Conservation (phyloP, 2,888 invertebrate genomes). For the Heliconius sara region DNA sequence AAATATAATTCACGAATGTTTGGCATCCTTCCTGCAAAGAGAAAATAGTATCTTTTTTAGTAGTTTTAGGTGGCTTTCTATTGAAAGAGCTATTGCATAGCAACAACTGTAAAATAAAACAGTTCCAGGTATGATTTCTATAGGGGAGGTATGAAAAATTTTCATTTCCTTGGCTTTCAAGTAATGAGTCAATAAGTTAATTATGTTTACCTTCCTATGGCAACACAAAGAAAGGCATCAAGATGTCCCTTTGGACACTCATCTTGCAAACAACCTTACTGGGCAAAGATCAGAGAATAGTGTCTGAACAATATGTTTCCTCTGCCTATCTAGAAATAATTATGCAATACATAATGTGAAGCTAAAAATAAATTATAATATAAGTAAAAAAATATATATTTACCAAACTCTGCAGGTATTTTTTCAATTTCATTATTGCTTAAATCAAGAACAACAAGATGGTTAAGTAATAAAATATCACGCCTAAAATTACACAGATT, state of each 20-base stretch:
- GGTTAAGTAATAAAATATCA: constrained; percentile 87
- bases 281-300: too few relatives aligned
- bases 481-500: constrained; percentile 86
- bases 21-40: constrained; percentile 76
- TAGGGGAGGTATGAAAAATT: not conserved
- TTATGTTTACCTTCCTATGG: too few relatives aligned
- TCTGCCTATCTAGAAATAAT: not conserved
- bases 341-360: not conserved
- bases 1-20: constrained; percentile 86
- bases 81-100: not conserved
- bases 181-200: too few relatives aligned
- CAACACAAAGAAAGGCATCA: too few relatives aligned
- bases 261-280: too few relatives aligned
- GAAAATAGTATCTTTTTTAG: not conserved
- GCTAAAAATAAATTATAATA: not conserved
- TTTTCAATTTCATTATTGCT: constrained; percentile 88
- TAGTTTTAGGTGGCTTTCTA: not conserved
- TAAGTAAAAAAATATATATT: constrained; percentile 46
- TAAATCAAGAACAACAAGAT: constrained; percentile 87
- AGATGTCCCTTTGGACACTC: too few relatives aligned
- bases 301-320: too few relatives aligned
- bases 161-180: not conserved
- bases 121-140: not conserved
- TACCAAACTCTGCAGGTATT: constrained; percentile 88
- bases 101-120: not conserved